A percentile compares a stretch with the other conserved stretches of the same genome.
These are phyloP conservation scores for Ia io DNA, from an alignment of 2,113 vertebrate genomes.

Conservation along the genomic window DNA sequence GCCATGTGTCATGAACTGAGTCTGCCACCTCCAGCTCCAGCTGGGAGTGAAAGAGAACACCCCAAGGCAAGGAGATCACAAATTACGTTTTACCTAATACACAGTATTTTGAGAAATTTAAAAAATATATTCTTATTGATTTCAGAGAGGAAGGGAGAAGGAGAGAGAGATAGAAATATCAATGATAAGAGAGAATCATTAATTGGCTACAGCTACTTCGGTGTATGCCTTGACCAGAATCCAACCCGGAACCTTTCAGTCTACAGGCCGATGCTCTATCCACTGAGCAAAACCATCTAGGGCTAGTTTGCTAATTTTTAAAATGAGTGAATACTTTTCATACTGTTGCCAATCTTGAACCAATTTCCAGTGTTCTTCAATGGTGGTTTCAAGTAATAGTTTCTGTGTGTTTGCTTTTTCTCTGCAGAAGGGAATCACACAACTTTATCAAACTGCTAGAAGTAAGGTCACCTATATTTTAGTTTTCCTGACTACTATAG, in stretches of 20 bases:
- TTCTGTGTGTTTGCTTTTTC: not conserved
- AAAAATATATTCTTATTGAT: not conserved
- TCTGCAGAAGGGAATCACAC: not conserved
- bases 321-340: not conserved
- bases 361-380: not conserved
- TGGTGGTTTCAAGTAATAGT: not conserved
- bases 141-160: too few relatives aligned
- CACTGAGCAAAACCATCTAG: too few relatives aligned
- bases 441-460: not conserved
- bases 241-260: too few relatives aligned
- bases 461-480: not conserved
- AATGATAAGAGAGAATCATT: too few relatives aligned
- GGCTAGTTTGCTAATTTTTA: not conserved
- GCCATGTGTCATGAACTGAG: not conserved
- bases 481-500: not conserved
- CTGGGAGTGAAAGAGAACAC: not conserved
- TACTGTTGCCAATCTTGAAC: not conserved
- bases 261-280: too few relatives aligned
- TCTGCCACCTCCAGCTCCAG: not conserved
- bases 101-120: not conserved
- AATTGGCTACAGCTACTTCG: too few relatives aligned
- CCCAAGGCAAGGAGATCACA: not conserved
- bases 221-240: too few relatives aligned
- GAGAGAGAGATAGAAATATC: too few relatives aligned
- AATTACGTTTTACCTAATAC: not conserved